Evolutionary conservation across 2,888 invertebrate genomes (phyloP).

Genomic region (Epirrhoe alternata): DNA sequence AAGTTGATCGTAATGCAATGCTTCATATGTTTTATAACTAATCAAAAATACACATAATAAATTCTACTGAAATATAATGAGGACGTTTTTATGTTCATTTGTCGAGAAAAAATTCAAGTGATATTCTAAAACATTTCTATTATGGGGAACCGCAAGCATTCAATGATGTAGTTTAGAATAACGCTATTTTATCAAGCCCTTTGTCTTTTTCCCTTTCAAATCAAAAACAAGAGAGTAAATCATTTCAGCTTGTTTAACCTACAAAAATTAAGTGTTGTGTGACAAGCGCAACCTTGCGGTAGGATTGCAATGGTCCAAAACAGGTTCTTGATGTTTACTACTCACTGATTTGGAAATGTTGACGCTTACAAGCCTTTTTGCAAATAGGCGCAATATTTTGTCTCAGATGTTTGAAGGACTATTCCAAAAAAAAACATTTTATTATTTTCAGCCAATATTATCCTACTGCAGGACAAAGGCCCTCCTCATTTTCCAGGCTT

Average conservation of each 20-base stretch:
- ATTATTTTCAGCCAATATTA: too few relatives aligned
- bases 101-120: slow-evolving; percentile 40
- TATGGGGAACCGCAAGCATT: too few relatives aligned
- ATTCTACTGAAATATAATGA: slow-evolving; percentile 29
- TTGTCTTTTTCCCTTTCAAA: too few relatives aligned
- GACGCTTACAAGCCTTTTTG: not conserved
- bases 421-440: not conserved
- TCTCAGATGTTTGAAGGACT: not conserved
- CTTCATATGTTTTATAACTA: too few relatives aligned
- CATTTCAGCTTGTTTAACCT: too few relatives aligned
- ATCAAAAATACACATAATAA: too few relatives aligned
- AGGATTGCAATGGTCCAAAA: slow-evolving; percentile 7
- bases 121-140: slow-evolving; percentile 27
- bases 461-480: too few relatives aligned
- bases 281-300: not conserved
- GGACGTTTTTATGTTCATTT: slow-evolving; percentile 29
- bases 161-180: too few relatives aligned
- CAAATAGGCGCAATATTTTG: not conserved
- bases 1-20: too few relatives aligned
- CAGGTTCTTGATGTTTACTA: slow-evolving; percentile 11
- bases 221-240: too few relatives aligned
- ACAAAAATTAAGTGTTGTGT: not conserved
- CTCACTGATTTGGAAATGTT: not conserved
- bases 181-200: too few relatives aligned
- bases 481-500: too few relatives aligned